Percentiles rank a stretch among this genome's conserved stretches.
phyloP scores from a whole-genome alignment of 2,888 invertebrate species.

The Deilephila elpenor region DNA sequence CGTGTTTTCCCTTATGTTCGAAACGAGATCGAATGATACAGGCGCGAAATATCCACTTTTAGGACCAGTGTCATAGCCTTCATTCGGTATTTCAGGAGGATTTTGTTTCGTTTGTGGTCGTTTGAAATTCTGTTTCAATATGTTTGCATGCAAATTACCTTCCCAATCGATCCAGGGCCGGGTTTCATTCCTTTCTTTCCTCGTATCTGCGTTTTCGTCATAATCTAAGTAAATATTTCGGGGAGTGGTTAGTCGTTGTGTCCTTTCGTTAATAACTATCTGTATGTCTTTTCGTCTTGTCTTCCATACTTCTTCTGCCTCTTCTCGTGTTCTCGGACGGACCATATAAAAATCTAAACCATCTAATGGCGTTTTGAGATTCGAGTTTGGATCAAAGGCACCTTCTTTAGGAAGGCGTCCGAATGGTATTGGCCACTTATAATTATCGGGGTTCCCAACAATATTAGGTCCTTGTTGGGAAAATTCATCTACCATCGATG shows the following conservation, averaged over 20 bases:
- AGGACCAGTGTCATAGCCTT: not conserved
- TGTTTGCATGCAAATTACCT: conserved; percentile 45
- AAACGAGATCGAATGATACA: conserved; percentile 39
- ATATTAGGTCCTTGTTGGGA: not conserved
- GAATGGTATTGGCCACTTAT: conserved; percentile 51
- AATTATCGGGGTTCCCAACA: conserved; percentile 32
- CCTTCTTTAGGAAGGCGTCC: conserved; percentile 58
- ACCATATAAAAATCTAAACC: conserved; percentile 44
- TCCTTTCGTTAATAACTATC: too few relatives aligned
- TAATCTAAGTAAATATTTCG: too few relatives aligned
- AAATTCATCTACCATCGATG: not conserved
- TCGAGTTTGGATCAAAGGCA: conserved; percentile 44
- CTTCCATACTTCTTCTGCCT: conserved; percentile 37
- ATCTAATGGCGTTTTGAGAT: conserved; percentile 48
- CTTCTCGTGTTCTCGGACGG: conserved; percentile 35
- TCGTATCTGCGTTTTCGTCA: too few relatives aligned
- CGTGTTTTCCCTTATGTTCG: not conserved
- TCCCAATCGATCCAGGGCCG: conserved; percentile 46
- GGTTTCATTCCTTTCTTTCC: conserved; percentile 31
- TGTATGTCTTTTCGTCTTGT: conserved; percentile 5
- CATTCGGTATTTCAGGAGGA: not conserved
- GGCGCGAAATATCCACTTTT: conserved; percentile 36
- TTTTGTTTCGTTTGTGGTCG: not conserved
- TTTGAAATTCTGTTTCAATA: conserved; percentile 27
- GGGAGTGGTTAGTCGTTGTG: too few relatives aligned